These are phyloP conservation scores for Gallinago stenura DNA, from an alignment of 2,797 vertebrate species.

Conservation along the genomic window DNA sequence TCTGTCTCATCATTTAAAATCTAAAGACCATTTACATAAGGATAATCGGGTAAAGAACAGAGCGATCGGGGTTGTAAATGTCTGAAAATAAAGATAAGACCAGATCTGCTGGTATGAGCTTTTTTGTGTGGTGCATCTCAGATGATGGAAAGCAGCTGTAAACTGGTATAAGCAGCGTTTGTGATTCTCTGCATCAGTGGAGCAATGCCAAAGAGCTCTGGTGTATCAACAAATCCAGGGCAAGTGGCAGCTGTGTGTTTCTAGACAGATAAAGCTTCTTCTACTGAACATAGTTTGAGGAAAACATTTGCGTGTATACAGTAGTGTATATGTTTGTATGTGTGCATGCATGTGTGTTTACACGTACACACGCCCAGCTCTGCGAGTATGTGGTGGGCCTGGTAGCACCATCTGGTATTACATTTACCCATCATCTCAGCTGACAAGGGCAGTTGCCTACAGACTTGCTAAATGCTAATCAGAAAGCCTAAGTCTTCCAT, in stretches of 20 bases:
- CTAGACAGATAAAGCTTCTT: constrained; percentile 32
- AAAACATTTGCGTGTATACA: constrained; percentile 2
- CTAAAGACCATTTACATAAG: constrained; percentile 12
- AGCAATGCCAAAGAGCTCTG: constrained; percentile 33
- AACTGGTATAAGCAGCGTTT: constrained; percentile 21
- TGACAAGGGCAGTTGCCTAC: not conserved
- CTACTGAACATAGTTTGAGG: not conserved
- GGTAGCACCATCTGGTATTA: not conserved
- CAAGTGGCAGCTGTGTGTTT: constrained; percentile 45
- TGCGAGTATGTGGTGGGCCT: not conserved
- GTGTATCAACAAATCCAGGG: constrained; percentile 19
- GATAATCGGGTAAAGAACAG: not conserved
- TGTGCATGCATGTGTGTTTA: not conserved
- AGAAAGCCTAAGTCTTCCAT: not conserved
- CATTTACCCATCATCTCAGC: not conserved
- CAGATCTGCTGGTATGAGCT: not conserved
- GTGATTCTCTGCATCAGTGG: constrained; percentile 26
- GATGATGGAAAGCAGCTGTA: constrained; percentile 40
- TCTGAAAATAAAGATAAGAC: constrained; percentile 57
- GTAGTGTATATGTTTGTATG: constrained; percentile 2
- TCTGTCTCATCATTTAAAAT: constrained; percentile 20
- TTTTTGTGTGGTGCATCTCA: not conserved
- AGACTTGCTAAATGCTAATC: not conserved
- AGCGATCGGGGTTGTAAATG: not conserved
- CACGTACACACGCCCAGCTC: not conserved